A percentile compares a stretch with the other conserved stretches of the same genome.
Conservation (phyloP, 2,888 invertebrate species). For the Chrysina gloriosa region DNA sequence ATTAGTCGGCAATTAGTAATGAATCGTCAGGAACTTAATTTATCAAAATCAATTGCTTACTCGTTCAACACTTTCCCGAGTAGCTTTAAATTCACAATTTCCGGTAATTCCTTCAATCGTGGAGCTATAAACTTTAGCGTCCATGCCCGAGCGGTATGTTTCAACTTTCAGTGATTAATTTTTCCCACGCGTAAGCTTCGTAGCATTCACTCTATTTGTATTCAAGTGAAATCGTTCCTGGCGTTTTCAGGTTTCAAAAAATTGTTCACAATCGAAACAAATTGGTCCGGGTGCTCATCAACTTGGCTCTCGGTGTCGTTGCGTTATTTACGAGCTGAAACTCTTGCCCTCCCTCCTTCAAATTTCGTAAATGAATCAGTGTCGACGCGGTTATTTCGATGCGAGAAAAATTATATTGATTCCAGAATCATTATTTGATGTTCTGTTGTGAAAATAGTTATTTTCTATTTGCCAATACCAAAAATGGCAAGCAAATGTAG, state of each 20-base stretch:
- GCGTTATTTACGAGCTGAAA: slow-evolving; percentile 3
- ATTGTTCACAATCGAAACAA: slow-evolving; percentile 12
- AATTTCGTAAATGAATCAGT: slow-evolving; percentile 18
- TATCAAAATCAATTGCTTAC: too few relatives aligned
- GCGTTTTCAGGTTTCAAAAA: slow-evolving; percentile 13
- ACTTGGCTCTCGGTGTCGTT: slow-evolving; percentile 5
- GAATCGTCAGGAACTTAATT: too few relatives aligned
- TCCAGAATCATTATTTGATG: too few relatives aligned
- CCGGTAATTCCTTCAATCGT: too few relatives aligned
- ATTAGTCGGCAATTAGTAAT: too few relatives aligned
- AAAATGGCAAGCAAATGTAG: background rate
- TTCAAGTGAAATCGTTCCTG: slow-evolving; percentile 17
- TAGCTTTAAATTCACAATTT: too few relatives aligned
- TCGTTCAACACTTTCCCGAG: too few relatives aligned
- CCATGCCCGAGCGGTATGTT: too few relatives aligned
- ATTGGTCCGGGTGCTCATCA: slow-evolving; percentile 15
- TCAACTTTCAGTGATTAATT: slow-evolving; percentile 19
- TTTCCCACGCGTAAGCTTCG: background rate
- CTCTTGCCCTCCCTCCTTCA: background rate
- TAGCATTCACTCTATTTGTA: background rate
- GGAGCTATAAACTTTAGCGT: too few relatives aligned
- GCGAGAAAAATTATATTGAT: background rate
- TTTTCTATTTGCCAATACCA: too few relatives aligned
- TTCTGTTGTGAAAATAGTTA: too few relatives aligned
- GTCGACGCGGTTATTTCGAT: background rate